These are phyloP conservation scores for Drosophila paramelanica DNA, from an alignment of 2,888 invertebrate genomes.

Conservation along the genomic window DNA sequence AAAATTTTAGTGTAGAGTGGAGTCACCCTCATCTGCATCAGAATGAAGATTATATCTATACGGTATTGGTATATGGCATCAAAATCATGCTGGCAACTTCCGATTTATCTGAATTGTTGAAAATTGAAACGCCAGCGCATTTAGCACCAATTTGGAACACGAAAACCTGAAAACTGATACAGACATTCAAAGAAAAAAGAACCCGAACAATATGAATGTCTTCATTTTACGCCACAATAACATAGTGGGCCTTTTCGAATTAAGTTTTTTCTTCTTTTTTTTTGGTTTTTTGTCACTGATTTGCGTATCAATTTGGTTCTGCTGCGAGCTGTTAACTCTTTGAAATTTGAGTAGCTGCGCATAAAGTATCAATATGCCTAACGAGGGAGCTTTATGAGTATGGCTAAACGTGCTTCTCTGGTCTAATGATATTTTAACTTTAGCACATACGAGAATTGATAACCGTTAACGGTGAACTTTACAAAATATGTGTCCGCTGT, in stretches of 20 bases:
- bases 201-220: slow-evolving; percentile 60
- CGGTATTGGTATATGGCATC: slow-evolving; percentile 27
- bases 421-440: background rate
- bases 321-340: slow-evolving; percentile 66
- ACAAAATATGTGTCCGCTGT: too few species aligned
- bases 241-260: slow-evolving; percentile 19
- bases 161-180: slow-evolving; percentile 66
- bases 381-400: slow-evolving; percentile 40
- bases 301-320: slow-evolving; percentile 52
- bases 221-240: slow-evolving; percentile 60
- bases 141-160: slow-evolving; percentile 74
- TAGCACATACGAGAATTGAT: too few species aligned
- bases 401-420: background rate
- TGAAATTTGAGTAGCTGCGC: slow-evolving; percentile 65
- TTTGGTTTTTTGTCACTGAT: slow-evolving; percentile 45
- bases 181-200: slow-evolving; percentile 42
- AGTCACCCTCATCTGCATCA: slow-evolving; percentile 50
- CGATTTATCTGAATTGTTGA: slow-evolving; percentile 81
- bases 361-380: slow-evolving; percentile 14
- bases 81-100: slow-evolving; percentile 71
- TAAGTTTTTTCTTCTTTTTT: slow-evolving; percentile 8
- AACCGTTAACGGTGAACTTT: too few species aligned
- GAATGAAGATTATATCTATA: slow-evolving; percentile 29
- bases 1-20: slow-evolving; percentile 3
- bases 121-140: slow-evolving; percentile 78